These are phyloP conservation scores for Acleris cristana DNA, from an alignment of 2,888 invertebrate species.

Conservation along the genomic window DNA sequence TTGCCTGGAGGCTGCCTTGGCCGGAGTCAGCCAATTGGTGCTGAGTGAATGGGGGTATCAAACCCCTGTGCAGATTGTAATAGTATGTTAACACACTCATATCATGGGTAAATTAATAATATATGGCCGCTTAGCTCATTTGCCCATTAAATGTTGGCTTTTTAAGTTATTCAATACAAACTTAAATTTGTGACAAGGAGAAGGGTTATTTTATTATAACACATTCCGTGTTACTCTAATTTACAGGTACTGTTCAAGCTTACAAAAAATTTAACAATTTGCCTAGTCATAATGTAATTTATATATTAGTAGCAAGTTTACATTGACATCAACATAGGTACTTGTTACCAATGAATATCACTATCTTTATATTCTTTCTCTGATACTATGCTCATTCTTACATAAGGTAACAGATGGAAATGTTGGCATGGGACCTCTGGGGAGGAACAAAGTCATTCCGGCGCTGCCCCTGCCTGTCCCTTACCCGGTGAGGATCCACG, in stretches of 20 bases:
- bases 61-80: slow-evolving; percentile 89
- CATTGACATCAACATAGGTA: too few species aligned
- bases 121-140: too few species aligned
- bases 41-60: slow-evolving; percentile 95
- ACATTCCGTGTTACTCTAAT: too few species aligned
- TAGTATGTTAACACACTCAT: slow-evolving; percentile 55
- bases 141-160: too few species aligned
- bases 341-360: too few species aligned
- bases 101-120: neutral
- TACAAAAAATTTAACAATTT: too few species aligned
- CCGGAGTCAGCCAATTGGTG: slow-evolving; percentile 90
- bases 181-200: too few species aligned
- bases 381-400: neutral
- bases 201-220: too few species aligned
- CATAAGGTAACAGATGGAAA: slow-evolving; percentile 75
- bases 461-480: slow-evolving; percentile 89
- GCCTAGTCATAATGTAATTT: too few species aligned
- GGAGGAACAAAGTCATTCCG: slow-evolving; percentile 69
- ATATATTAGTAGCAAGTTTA: too few species aligned
- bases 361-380: neutral
- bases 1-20: slow-evolving; percentile 90
- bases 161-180: too few species aligned
- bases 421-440: slow-evolving; percentile 70
- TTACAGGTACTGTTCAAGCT: too few species aligned
- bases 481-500: slow-evolving; percentile 91